Conservation (phyloP, 2,113 vertebrate species). For the Poecilia latipinna region DNA sequence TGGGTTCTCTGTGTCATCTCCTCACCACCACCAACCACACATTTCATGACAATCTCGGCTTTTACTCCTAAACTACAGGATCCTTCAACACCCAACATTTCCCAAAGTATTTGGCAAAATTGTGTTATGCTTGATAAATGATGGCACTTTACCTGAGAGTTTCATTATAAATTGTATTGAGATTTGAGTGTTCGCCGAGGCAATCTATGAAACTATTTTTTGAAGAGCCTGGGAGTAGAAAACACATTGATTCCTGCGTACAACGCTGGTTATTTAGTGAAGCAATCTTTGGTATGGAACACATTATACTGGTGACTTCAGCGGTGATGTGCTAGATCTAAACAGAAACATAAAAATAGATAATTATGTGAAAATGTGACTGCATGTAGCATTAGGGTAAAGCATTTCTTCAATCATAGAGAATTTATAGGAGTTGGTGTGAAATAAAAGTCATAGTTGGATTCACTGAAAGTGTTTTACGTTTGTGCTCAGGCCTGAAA, state of each 20-base stretch:
- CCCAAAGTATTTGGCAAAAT: neutral
- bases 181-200: neutral
- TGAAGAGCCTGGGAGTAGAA: neutral
- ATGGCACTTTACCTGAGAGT: constrained; percentile 1
- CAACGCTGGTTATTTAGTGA: neutral
- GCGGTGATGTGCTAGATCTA: neutral
- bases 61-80: neutral
- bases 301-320: neutral
- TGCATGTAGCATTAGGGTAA: neutral
- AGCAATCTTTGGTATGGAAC: neutral
- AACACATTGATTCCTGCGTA: constrained; percentile 2
- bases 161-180: constrained; percentile 16
- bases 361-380: neutral
- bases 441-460: neutral
- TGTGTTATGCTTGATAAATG: constrained; percentile 18
- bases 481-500: neutral
- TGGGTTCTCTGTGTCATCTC: too few relatives aligned
- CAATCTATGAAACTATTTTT: constrained; percentile 1
- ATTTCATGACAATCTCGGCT: too few relatives aligned
- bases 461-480: neutral
- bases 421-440: neutral
- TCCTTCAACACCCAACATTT: constrained; percentile 3
- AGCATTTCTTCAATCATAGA: neutral
- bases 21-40: too few relatives aligned
- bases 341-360: neutral